Percentiles rank a stretch among this genome's conserved stretches.
phyloP scores from a whole-genome alignment of 2,888 invertebrate genomes.

The Acrobasis repandana region DNA sequence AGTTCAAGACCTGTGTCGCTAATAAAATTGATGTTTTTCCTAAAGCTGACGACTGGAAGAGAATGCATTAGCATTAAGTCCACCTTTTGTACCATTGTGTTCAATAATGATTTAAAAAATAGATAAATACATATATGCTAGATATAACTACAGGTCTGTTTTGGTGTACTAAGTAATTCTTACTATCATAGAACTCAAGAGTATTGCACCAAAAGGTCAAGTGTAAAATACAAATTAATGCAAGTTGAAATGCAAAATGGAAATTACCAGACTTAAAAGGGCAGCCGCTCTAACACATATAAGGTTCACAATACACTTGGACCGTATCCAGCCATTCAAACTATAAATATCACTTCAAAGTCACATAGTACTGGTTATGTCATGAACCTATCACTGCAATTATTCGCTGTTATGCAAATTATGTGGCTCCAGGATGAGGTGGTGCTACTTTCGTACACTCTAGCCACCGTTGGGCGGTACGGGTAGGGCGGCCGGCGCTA shows the following conservation, averaged over 20 bases:
- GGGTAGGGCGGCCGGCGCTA: slow-evolving; percentile 54
- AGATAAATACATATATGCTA: too few relatives aligned
- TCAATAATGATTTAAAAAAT: too few relatives aligned
- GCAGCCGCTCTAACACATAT: slow-evolving; percentile 50
- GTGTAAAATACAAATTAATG: background rate
- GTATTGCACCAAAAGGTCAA: too few relatives aligned
- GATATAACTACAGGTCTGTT: too few relatives aligned
- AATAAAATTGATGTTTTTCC: too few relatives aligned
- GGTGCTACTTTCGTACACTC: slow-evolving; percentile 39
- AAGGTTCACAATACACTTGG: slow-evolving; percentile 65
- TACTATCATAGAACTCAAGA: too few relatives aligned
- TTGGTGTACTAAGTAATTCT: too few relatives aligned
- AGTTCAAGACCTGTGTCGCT: too few relatives aligned
- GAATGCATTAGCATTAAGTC: too few relatives aligned
- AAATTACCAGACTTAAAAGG: slow-evolving; percentile 55
- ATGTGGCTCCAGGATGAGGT: slow-evolving; percentile 34
- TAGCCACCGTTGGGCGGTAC: slow-evolving; percentile 50
- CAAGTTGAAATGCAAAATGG: slow-evolving; percentile 25
- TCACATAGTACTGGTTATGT: slow-evolving; percentile 43
- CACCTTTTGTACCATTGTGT: too few relatives aligned
- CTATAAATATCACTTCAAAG: slow-evolving; percentile 42
- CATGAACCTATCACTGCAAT: slow-evolving; percentile 38
- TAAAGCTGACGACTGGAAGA: too few relatives aligned
- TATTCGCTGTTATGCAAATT: slow-evolving; percentile 34
- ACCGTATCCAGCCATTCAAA: slow-evolving; percentile 56